Evolutionary conservation across 1,140 invertebrate genomes (phyloP), one percentile per base, ranked within the genome.

Genomic region (Xylocopa sonorina): DNA sequence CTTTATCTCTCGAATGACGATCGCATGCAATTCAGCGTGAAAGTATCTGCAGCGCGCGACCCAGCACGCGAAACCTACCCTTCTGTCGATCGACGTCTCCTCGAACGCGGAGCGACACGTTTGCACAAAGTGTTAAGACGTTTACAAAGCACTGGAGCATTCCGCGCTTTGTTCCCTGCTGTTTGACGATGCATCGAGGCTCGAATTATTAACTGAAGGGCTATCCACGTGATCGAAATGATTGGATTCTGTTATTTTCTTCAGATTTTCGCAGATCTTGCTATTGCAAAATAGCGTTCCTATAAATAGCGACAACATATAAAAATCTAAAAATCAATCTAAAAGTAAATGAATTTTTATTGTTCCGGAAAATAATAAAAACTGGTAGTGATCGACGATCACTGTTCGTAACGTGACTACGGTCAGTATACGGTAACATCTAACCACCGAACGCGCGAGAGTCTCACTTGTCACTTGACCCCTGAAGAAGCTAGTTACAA

Each of bases 1-100:
- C 48, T 67, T 79, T 84, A 79, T 83, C 55, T 73, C 38, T 32
- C 55, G 48, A 51, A 60, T 64, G 55, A 78, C 62, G 68, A 73
- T 34, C 48, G 24, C 43, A 3, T 41, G 51, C 66, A 81, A 82
- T 83, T 83, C 62, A 67, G 24, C 48, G 41, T 9, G 3, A 24
- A 51, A n/a, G n/a, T n/a, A n/a, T n/a, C n/a, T 43, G 12, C 21
- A 24, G 50, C n/a, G n/a, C n/a, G n/a, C 21, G 3, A 21, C 10
- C 46, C 57, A 48, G 29, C 46, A n/a, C 7, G 9, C 66, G 71
- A 32, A 66, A 48, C 55, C 5, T 14, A 38, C 66, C 29, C 29
- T 51, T n/a, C 32, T n/a, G 32, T 55, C 73, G 14, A 60, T 60
- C 38, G 12, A 62, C 21, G 38, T 27, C 57, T 55, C 18, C 55